phyloP scores from a whole-genome alignment of 2,888 invertebrate genomes.

The Latrodectus elegans region DNA sequence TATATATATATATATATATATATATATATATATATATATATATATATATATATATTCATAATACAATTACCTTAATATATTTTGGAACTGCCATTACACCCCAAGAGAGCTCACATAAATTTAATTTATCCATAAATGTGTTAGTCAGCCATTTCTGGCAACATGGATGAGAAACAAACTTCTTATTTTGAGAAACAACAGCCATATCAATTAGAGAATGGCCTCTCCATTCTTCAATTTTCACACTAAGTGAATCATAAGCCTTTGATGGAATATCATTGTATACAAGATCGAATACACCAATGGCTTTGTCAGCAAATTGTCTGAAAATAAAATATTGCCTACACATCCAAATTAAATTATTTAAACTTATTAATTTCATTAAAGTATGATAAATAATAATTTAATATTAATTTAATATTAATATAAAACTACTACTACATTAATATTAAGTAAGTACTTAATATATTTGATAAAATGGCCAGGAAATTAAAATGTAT shows the following conservation, averaged over 20 bases:
- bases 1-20: no score
- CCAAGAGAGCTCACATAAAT: slow-evolving; percentile 74
- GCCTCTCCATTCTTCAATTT: slow-evolving; percentile 74
- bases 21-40: no score
- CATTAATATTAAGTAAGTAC: no score
- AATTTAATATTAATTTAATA: no score
- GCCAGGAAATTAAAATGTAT: no score
- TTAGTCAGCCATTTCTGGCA: slow-evolving; percentile 77
- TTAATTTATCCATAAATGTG: slow-evolving; percentile 75
- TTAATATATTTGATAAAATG: no score
- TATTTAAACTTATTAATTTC: no score
- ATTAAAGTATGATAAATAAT: no score
- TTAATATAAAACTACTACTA: no score
- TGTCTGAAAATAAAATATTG: slow-evolving; percentile 50
- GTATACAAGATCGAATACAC: slow-evolving; percentile 74
- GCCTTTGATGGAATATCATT: slow-evolving; percentile 73
- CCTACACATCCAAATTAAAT: no score
- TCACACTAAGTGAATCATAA: slow-evolving; percentile 73
- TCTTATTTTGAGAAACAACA: slow-evolving; percentile 74
- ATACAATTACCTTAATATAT: slow-evolving; percentile 73
- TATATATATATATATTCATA: not conserved
- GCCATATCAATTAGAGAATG: slow-evolving; percentile 75
- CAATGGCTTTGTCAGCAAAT: slow-evolving; percentile 72
- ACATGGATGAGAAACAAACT: slow-evolving; percentile 77
- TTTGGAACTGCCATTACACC: slow-evolving; percentile 74